Evolutionary conservation across 1,140 invertebrate genomes (phyloP), one percentile per base, ranked within the genome.

Genomic region (Berghia stephanieae): DNA sequence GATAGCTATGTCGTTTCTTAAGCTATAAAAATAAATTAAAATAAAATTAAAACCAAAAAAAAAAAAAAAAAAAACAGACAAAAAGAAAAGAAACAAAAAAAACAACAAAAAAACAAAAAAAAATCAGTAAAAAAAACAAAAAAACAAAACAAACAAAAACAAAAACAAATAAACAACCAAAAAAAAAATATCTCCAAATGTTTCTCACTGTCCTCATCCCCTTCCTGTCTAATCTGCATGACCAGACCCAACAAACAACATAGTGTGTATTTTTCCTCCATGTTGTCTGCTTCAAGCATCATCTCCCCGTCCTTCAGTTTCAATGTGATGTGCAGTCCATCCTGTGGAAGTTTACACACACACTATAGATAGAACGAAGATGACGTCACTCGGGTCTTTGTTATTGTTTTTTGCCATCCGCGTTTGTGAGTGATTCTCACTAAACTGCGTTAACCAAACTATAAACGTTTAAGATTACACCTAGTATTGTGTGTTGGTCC

Each of bases 191-290:
- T n/a, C n/a, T n/a, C n/a, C n/a, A n/a, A n/a, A n/a, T n/a, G n/a
- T n/a, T n/a, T 13, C 46, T 31, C 60, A 74, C 71, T 74, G 40
- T 74, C 71, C 40, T 60, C 55, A 42, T 74, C 71, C 40, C 38
- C 71, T 36, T 38, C 71, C 40, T 38, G 71, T 31, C 10, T 77
- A 4, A 71, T 16, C 18, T 79, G 78, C 16, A 82, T 36, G 44
- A 84, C 71, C 10, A 78, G 46, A 18, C 78, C 78, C 40, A 84
- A 75, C 73, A 84, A 79, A 71, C 80, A 80, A 79, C 83, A 84
- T 60, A 84, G 81, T 21, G 83, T 81, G 67, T 83, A 83, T 55
- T 84, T 84, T 44, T 84, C 83, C 52, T 84, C 83, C 18, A 73
- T 66, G 16, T 81, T 84, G 72, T 84, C 83, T 6, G 83, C 78